Evolutionary conservation across 2,888 invertebrate species (phyloP), one percentile per base, ranked within the genome.

Genomic region (Meteorus cinctellus): DNA sequence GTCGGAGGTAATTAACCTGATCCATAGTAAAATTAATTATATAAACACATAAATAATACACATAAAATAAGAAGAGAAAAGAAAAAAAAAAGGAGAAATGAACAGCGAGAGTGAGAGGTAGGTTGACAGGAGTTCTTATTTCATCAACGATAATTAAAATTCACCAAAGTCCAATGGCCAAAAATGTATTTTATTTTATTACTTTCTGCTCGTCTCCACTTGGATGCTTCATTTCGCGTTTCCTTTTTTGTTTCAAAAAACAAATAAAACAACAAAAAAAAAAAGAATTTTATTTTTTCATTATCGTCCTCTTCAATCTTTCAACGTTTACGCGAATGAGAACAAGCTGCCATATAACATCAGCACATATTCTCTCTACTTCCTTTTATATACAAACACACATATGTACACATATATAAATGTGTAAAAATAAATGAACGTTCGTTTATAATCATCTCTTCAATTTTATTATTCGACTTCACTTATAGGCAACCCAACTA

Each of bases 161-260:
- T 19, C 55, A 55, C 55, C 24, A 55, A 55, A 19, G 24, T 55
- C 48, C 55, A 55, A 55, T 5, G 8, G 19, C 55, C 55, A 19
- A 62, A 62, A 62, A 41, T 41, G 55, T 55, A 55, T 55, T 55
- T 55, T 55, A 55, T 55, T 31, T 62, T 62, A 62, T 62, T 62
- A 31, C 62, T 29, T 4, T 31, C 62, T 14, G 31, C 62, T 29
- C 62, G 62, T 62, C 31, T 12, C 31, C 19, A 12, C 12, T 55
- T 24, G 10, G 4, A 55, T 55, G 55, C 10, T 55, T 19, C 55
- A 55, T 55, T 55, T 24, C 55, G 2, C 55, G 55, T 55, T 55
- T 55, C 55, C 55, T 55, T 55, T 55, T 55, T 55, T 19, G n/a
- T 48, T 48, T 48, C 41, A 1, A 41, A 41, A 12, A 41, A 8